Base-by-base conservation (phyloP, 2,113 vertebrate genomes). In the Phaetusa simplex region DNA sequence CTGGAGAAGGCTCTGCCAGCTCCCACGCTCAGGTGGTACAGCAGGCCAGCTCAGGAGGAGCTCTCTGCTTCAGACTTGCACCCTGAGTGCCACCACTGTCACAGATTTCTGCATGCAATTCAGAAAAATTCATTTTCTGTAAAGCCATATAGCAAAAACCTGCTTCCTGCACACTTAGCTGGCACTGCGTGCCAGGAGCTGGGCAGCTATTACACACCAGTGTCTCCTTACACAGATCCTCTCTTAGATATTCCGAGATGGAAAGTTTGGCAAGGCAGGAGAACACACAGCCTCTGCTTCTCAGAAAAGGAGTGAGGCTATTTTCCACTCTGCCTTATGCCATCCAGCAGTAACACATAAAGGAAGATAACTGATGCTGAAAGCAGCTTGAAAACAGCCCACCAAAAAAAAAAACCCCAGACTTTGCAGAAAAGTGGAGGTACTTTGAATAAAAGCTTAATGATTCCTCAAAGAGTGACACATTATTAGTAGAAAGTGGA, bases 21-120 rank as follows among this genome's bases (percentile, higher is more conserved):
- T 86, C 52, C 82, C 36, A 42, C 0, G 0, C 42, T 43, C 2
- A 0, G 18, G 22, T 2, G 5, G 34, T 30, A 43, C 21, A 50
- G 58, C 27, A 3, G 23, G 24, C 38, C 73, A 85, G 42, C 59
- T 64, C n/a, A 20, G 38, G 34, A 73, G 32, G 16, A 49, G 20
- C 16, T 14, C 20, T 27, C 15, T 20, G 50, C 77, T 83, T 90
- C 19, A 71, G 20, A 24, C 14, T 18, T 17, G 26, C 5, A 7
- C 14, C 24, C 12, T 0, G 1, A 72, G 22, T 40, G 19, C 38
- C 26, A 30, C 29, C 7, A 4, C 0, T 2, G 58, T 58, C 76
- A 62, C 64, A 67, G 64, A 20, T 62, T 72, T 52, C 74, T 56
- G 64, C 36, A 24, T 2, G 15, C 23, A 40, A 40, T 30, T 62